Evolutionary conservation across 2,888 invertebrate species (phyloP).

Genomic region (Lasius platythorax): DNA sequence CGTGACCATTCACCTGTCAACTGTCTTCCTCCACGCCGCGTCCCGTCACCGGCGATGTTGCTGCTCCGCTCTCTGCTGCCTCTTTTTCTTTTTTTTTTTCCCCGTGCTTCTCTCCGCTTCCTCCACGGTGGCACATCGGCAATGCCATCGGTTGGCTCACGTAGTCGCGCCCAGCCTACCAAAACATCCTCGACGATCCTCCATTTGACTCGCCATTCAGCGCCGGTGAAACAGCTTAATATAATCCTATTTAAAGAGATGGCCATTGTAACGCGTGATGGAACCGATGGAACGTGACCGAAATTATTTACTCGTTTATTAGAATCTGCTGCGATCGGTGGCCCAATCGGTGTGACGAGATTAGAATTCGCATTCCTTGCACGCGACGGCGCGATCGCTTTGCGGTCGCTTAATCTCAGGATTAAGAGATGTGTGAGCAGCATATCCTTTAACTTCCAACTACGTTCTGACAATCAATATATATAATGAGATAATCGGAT

Average conservation of each 20-base stretch:
- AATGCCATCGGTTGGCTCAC: conserved; percentile 72
- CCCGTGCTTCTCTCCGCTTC: conserved; percentile 59
- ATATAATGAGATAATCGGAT: not conserved
- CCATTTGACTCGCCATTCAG: conserved; percentile 85
- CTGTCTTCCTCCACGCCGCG: conserved; percentile 72
- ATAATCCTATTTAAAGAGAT: conserved; percentile 85
- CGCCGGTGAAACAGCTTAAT: conserved; percentile 84
- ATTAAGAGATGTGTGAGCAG: not conserved
- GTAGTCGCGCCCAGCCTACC: conserved; percentile 83
- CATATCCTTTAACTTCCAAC: not conserved
- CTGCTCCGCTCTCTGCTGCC: conserved; percentile 46
- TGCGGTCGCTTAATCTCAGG: not conserved
- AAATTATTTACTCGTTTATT: conserved; percentile 86
- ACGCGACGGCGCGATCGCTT: conserved; percentile 29
- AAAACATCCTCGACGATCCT: conserved; percentile 84
- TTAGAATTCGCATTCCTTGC: conserved; percentile 32
- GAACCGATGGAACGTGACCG: conserved; percentile 82
- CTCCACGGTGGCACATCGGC: conserved; percentile 73
- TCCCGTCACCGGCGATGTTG: conserved; percentile 54
- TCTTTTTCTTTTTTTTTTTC: conserved; percentile 59
- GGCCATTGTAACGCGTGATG: conserved; percentile 74
- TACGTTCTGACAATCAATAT: not conserved
- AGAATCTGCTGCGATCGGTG: conserved; percentile 76
- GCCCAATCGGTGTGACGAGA: conserved; percentile 15
- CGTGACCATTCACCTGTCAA: conserved; percentile 85